A percentile compares a stretch with the other conserved stretches of the same genome.
Evolutionary conservation across 2,888 invertebrate species (phyloP).

Genomic region (Agrochola circellaris): DNA sequence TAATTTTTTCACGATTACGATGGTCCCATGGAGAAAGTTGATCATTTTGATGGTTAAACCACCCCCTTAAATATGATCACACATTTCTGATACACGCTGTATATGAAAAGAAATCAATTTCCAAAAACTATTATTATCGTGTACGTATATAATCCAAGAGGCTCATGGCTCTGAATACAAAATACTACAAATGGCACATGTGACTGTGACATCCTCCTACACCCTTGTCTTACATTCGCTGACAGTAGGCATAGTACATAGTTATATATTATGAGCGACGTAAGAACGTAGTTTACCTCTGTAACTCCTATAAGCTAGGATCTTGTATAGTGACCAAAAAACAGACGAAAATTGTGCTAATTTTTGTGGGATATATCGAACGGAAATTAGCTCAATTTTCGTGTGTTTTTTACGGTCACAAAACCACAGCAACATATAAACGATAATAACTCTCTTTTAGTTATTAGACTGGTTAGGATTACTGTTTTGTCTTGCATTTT

Average conservation of each 20-base stretch:
- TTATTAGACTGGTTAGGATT: neutral
- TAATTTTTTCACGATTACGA: neutral
- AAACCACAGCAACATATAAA: neutral
- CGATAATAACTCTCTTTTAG: neutral
- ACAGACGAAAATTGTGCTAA: conserved; percentile 12
- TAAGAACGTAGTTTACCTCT: conserved; percentile 35
- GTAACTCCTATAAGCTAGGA: conserved; percentile 26
- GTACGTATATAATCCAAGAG: conserved; percentile 10
- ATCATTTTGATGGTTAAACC: neutral
- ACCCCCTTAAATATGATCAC: neutral
- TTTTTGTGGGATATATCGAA: no score
- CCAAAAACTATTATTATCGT: neutral
- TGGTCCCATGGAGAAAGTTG: neutral
- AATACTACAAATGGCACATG: conserved; percentile 9
- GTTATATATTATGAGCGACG: conserved; percentile 21
- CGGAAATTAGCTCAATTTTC: neutral
- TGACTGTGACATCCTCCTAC: conserved; percentile 15
- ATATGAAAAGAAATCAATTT: neutral
- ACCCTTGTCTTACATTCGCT: conserved; percentile 7
- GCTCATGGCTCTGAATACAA: conserved; percentile 9
- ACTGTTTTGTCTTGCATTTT: neutral
- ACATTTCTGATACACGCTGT: neutral
- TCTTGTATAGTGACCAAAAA: conserved; percentile 18
- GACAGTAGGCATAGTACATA: neutral
- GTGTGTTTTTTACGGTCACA: neutral